Conservation (phyloP, 2,888 invertebrate genomes). For the Autographa pulchrina region DNA sequence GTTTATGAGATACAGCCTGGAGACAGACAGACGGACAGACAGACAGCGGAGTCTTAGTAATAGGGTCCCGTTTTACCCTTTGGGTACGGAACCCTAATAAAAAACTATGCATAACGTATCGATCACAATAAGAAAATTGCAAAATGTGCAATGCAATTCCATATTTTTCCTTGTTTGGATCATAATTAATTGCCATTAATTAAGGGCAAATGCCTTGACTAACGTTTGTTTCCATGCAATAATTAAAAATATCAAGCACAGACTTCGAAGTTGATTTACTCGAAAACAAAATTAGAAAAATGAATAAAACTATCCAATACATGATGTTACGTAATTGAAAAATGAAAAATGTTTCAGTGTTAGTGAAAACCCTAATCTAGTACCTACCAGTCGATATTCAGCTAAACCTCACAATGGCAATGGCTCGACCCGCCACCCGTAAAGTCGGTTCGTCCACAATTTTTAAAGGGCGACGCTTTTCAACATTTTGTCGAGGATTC, state of each 20-base stretch:
- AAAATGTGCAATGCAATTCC: neutral
- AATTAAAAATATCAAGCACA: too few species aligned
- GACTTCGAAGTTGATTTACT: too few species aligned
- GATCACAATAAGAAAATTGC: neutral
- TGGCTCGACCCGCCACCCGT: neutral
- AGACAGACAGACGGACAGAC: too few species aligned
- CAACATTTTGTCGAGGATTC: slow-evolving; percentile 9
- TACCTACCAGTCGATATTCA: neutral
- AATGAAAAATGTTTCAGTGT: slow-evolving; percentile 27
- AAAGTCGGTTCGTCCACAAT: slow-evolving; percentile 17
- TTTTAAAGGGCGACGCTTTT: slow-evolving; percentile 21
- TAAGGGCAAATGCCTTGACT: too few species aligned
- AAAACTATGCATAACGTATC: neutral
- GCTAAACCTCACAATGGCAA: slow-evolving; percentile 17
- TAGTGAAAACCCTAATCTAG: neutral
- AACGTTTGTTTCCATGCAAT: too few species aligned
- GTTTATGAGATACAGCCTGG: too few species aligned
- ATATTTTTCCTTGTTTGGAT: neutral
- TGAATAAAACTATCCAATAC: neutral
- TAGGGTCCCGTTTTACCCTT: too few species aligned
- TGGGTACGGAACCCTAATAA: too few species aligned
- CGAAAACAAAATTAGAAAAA: neutral
- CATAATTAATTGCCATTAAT: too few species aligned
- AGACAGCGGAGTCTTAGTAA: too few species aligned
- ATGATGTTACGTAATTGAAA: slow-evolving; percentile 9